A percentile compares a stretch with the other conserved stretches of the same genome.
Conservation (phyloP, 2,113 vertebrate genomes). For the Syrrhaptes paradoxus region DNA sequence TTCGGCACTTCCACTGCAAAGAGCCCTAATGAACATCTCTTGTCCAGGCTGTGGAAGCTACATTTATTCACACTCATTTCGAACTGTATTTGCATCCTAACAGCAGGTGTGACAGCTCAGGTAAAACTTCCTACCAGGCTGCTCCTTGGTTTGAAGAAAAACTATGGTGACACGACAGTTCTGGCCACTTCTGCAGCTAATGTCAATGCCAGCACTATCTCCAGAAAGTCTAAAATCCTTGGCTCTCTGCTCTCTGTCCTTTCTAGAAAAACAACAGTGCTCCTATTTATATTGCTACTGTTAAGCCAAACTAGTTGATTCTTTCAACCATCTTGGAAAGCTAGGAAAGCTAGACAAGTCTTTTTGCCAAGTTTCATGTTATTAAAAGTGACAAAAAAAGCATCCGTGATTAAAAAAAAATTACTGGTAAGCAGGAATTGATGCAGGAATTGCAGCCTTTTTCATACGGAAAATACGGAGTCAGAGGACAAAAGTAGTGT, state of each 20-base stretch:
- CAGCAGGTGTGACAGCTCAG: fast-evolving
- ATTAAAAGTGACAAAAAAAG: not conserved
- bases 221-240: not conserved
- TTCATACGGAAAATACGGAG: not conserved
- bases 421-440: not conserved
- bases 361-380: not conserved
- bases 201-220: not conserved
- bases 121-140: not conserved
- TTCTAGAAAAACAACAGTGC: not conserved
- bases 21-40: not conserved
- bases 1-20: not conserved
- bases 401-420: not conserved
- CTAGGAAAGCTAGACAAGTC: not conserved
- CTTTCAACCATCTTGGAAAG: not conserved
- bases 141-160: not conserved
- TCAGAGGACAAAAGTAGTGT: not conserved
- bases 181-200: not conserved
- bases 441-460: not conserved
- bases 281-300: not conserved
- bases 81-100: not conserved
- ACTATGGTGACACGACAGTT: not conserved
- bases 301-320: not conserved
- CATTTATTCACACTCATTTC: fast-evolving
- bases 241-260: not conserved
- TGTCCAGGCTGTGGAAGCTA: not conserved